Evolutionary conservation across 2,888 invertebrate species (phyloP), one percentile per base, ranked within the genome.

Genomic region (Orthonychiurus folsomi): DNA sequence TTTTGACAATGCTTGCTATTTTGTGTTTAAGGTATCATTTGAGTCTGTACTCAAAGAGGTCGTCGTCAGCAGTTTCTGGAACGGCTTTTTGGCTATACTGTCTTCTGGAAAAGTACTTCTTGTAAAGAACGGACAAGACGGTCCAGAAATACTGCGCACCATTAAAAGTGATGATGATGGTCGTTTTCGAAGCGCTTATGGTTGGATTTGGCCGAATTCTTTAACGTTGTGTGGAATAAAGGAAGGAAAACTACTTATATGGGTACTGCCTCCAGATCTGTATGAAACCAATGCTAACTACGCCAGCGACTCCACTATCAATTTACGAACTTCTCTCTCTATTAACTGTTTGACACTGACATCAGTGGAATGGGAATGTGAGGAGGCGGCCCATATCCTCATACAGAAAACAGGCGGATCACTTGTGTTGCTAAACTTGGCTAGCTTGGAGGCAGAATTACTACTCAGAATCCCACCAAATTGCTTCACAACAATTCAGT

Each of bases 191-290:
- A 37, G 21, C 15, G 63, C 62, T 9, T 61, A 70, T 21, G 63
- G 61, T 57, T 72, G 70, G 70, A 54, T 59, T 9, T 72, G 70
- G 72, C 66, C 68, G 1, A 66, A 62, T 37, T 54, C 59, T 24
- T 58, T 59, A 20, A 59, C 59, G 3, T 3, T 59, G 2, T 59
- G 59, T 37, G 28, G 59, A n/a, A 59, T 59, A 3, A 59, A 25
- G 5, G 50, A 59, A 5, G 37, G 37, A 5, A 48, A 26, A 5
- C n/a, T 59, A 5, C 25, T 59, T 23, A 26, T 59, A 5, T 59
- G 18, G n/a, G n/a, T 50, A 21, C 50, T 59, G 21, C 59, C 59
- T 50, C n/a, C 27, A 15, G 48, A 59, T 59, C 3, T 50, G 24
- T 12, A 12, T 20, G 5, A 23, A 9, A 5, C 47, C 2, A 15